Evolutionary conservation across 2,797 vertebrate species (phyloP).

Genomic region (Galagoides demidoff): DNA sequence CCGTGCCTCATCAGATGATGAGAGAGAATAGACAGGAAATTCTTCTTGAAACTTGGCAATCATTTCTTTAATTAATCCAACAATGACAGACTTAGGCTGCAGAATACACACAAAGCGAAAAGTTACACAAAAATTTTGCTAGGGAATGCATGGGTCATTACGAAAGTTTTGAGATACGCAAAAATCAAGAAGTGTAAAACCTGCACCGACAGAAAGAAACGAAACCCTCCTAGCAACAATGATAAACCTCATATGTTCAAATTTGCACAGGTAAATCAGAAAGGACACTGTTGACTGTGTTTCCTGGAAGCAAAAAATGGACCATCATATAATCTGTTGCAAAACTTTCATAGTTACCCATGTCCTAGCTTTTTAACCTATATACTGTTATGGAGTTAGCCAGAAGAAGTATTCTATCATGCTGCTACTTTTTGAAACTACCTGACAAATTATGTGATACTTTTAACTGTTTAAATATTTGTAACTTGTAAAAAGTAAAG

Average conservation of each 20-base stretch:
- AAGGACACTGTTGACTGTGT: no score
- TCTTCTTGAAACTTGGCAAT: constrained; percentile 94
- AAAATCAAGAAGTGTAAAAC: no score
- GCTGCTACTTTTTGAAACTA: constrained; percentile 29
- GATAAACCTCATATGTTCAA: no score
- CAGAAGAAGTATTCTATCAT: neutral
- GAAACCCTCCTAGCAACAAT: no score
- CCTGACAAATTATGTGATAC: neutral
- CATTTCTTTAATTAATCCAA: constrained; percentile 94
- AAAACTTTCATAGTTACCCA: no score
- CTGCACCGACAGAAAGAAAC: no score
- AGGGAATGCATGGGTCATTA: neutral
- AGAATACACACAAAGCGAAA: constrained; percentile 75
- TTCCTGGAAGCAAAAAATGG: no score
- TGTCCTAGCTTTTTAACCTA: neutral
- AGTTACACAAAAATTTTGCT: constrained; percentile 40
- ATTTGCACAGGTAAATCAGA: no score
- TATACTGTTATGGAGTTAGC: neutral
- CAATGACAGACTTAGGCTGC: constrained; percentile 94
- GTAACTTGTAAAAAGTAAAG: constrained; percentile 36
- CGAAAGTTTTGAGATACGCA: no score
- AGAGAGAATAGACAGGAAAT: constrained; percentile 92
- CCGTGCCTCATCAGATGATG: constrained; percentile 86
- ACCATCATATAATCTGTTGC: no score
- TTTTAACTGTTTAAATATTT: constrained; percentile 32